Conservation (phyloP, 2,888 invertebrate species). For the Oxyteleia sp. region DNA sequence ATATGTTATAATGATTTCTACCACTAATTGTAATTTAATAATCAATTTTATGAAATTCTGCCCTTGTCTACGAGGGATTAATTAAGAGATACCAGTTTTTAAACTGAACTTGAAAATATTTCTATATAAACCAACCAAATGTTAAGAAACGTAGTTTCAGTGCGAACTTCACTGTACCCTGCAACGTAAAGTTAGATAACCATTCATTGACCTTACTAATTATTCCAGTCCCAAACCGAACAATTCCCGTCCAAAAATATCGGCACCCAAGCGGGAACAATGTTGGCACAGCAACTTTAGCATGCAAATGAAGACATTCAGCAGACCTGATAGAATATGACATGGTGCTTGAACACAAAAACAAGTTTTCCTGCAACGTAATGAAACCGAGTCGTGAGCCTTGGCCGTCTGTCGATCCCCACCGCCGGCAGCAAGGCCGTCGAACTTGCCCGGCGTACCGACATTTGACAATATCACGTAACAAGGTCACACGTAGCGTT, state of each 20-base stretch:
- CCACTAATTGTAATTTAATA: no score
- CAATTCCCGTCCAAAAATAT: constrained; percentile 30
- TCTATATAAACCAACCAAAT: no score
- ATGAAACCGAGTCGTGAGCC: constrained; percentile 67
- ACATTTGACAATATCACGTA: constrained; percentile 76
- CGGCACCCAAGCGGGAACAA: constrained; percentile 48
- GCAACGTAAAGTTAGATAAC: constrained; percentile 13
- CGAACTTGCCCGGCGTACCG: constrained; percentile 69
- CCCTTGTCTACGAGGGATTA: no score
- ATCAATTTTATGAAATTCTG: no score
- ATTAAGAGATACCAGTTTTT: no score
- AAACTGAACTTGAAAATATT: no score
- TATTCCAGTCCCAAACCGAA: constrained; percentile 26
- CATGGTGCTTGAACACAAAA: constrained; percentile 69
- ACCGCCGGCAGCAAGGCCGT: constrained; percentile 68
- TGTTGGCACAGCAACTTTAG: constrained; percentile 55
- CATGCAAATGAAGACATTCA: constrained; percentile 71
- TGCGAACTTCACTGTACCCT: background rate
- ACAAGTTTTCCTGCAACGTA: constrained; percentile 70
- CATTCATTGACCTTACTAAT: constrained; percentile 30
- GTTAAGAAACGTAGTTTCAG: no score
- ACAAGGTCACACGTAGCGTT: constrained; percentile 77
- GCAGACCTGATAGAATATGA: constrained; percentile 67
- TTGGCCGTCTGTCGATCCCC: constrained; percentile 56
- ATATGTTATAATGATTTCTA: no score